A percentile compares a stretch with the other conserved stretches of the same genome.
phyloP scores from a whole-genome alignment of 2,113 vertebrate genomes.

The Mormyrus iriodes region DNA sequence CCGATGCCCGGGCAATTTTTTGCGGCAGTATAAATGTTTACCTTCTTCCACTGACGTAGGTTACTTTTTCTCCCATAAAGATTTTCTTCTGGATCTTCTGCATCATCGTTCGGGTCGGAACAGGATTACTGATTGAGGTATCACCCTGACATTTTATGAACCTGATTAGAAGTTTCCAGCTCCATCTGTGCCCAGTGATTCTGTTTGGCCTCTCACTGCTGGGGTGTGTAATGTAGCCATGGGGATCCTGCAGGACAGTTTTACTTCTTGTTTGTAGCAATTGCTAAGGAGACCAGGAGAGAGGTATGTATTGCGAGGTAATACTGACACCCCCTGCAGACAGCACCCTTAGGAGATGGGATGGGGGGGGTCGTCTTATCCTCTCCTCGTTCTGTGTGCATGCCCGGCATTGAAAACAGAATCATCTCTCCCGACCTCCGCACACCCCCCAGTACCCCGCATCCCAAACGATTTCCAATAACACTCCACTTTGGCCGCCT shows the following conservation, averaged over 20 bases:
- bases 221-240: neutral
- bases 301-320: neutral
- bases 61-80: neutral
- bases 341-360: neutral
- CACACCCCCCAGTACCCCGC: conserved; percentile 16
- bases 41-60: neutral
- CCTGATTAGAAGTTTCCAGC: neutral
- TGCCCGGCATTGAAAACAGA: neutral
- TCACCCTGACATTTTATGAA: neutral
- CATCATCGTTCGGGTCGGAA: neutral
- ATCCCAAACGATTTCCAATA: conserved; percentile 49
- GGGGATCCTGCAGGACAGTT: neutral
- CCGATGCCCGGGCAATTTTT: conserved; percentile 42
- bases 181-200: neutral
- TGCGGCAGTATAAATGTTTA: conserved; percentile 28
- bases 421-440: neutral
- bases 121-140: neutral
- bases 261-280: neutral
- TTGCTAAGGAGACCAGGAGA: neutral
- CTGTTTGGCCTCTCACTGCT: neutral
- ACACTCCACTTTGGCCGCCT: conserved; percentile 49
- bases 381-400: conserved; percentile 20
- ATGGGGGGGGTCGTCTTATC: neutral
- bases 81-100: neutral
- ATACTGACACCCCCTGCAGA: neutral